Evolutionary conservation across 2,797 vertebrate genomes (phyloP), one percentile per base, ranked within the genome.

Genomic region (Toxotes lorentzi): DNA sequence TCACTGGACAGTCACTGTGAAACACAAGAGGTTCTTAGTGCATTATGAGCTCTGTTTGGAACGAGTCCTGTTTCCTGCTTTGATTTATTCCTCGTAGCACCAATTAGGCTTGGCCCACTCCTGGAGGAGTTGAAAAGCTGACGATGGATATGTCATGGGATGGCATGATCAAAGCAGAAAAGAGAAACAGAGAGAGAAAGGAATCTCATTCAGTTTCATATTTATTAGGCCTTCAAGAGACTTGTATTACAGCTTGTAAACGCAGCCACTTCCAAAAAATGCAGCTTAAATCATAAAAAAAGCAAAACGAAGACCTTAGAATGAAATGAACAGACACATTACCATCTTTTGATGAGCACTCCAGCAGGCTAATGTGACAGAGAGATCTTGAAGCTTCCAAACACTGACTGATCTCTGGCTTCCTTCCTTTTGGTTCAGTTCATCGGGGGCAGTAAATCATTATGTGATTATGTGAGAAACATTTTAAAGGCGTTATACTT

Each of bases 51-150:
- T 91, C 73, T 85, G 84, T 93, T 94, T 91, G 86, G 87, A 94
- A 88, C 85, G 85, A 90, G 90, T 91, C 88, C 83, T 85, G 82
- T 84, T 92, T 92, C 86, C 89, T 89, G 88, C 93, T 95, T 94
- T 94, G 94, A 95, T 94, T 93, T 95, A 93, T 94, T 95, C 91
- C 93, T 93, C 71, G 73, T 91, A 90, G 92, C 92, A 89, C 90
- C 92, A 94, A 96, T 95, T 95, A 95, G 92, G 90, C 91, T 79
- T 74, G 93, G 88, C 91, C 90, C 83, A 85, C 87, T 94, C 93
- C 90, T 92, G 89, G 76, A 92, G 90, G 91, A 95, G 92, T 90
- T 93, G 91, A 94, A 89, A 90, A 93, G 90, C 88, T 84, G 85
- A 89, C 91, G 90, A 94, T 92, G 86, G 92, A 92, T 94, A 91